Evolutionary conservation across 2,797 vertebrate genomes (phyloP).

Genomic region (Phaenicophaeus curvirostris): DNA sequence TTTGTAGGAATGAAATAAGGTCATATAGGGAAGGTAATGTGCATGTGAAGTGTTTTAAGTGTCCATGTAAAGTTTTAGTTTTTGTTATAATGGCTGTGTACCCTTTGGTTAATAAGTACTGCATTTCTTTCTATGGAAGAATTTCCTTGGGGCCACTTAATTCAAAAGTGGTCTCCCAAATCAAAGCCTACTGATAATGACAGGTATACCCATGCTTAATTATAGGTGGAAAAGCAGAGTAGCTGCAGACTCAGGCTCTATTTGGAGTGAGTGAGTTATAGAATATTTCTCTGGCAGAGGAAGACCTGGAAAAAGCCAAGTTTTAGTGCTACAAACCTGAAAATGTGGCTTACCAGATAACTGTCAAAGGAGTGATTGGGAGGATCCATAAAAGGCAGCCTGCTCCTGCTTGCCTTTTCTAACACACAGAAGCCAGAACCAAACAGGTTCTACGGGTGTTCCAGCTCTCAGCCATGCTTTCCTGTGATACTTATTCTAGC

Average conservation of each 20-base stretch:
- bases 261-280: background rate
- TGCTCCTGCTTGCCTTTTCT: background rate
- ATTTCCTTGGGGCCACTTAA: fast-evolving
- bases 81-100: background rate
- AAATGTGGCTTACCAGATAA: background rate
- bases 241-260: background rate
- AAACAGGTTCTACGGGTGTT: background rate
- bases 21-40: background rate
- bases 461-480: background rate
- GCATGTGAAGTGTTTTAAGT: background rate
- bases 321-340: background rate
- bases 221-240: background rate
- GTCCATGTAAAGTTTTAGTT: background rate
- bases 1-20: background rate
- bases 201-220: background rate
- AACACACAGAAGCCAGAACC: background rate
- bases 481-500: background rate
- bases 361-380: background rate
- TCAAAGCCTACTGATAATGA: background rate
- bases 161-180: background rate
- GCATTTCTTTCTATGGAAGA: background rate
- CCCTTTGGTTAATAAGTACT: background rate
- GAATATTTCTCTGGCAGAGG: background rate
- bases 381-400: background rate
- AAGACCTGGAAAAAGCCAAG: background rate